Evolutionary conservation across 2,113 vertebrate species (phyloP), one percentile per base, ranked within the genome.

Genomic region (Sapajus apella): DNA sequence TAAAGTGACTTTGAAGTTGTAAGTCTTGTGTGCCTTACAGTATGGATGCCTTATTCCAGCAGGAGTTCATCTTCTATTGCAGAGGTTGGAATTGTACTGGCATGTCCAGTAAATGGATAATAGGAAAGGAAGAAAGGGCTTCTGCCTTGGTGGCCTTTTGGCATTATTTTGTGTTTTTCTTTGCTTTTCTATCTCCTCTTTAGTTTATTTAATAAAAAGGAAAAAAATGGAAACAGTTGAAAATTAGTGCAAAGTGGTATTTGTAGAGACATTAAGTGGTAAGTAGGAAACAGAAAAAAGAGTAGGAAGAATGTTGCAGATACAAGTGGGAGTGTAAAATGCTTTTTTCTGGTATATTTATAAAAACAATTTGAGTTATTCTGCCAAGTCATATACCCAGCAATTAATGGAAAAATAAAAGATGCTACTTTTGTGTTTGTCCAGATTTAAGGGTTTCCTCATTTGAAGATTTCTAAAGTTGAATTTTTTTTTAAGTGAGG

Each of bases 261-360:
- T 91, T 68, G 43, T 92, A 73, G 58, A 55, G 30, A 79, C 25
- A 23, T 66, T 56, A 61, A 90, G 47, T 73, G 37, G 66, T 96
- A 95, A 95, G 76, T 92, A 80, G 75, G 45, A 97, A 90, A 89
- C 95, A 52, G 12, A 87, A 81, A 72, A 79, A 88, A 30, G 95
- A 96, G 83, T 97, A 95, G 94, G 90, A 97, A 96, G 92, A 96
- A 76, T 88, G 21, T 86, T 96, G 37, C 52, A 92, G 61, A 89
- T 83, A 64, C 1, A 91, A 91, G 91, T 97, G 79, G 88, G 88
- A 66, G 76, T 87, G 55, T 82, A 95, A 97, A 92, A 77, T 95
- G 35, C 58, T 90, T 89, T 50, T 96, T 95, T 10, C 43, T 86
- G 32, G 37, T 95, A 12, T 97, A 93, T 96, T 97, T 98, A 92